Evolutionary conservation across 2,888 invertebrate species (phyloP).

Genomic region (Stenotaenia linearis): DNA sequence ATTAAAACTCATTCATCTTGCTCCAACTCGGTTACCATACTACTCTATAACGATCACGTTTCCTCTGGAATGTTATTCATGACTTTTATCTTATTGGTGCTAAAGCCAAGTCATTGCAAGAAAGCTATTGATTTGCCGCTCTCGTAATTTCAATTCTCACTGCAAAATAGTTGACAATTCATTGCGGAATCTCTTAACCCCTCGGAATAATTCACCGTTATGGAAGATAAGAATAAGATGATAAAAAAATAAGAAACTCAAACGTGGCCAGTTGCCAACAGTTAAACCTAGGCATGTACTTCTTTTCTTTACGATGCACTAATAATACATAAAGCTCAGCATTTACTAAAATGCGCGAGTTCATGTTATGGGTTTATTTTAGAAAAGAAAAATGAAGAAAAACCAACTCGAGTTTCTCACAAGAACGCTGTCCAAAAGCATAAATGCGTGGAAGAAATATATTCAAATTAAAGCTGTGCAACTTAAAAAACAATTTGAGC

Average conservation of each 20-base stretch:
- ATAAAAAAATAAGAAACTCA: not conserved
- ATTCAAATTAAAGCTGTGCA: too few relatives aligned
- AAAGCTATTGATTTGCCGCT: not conserved
- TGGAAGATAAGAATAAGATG: not conserved
- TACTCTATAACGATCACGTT: conserved; percentile 30
- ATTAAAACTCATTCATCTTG: conserved; percentile 26
- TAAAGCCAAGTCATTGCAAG: conserved; percentile 19
- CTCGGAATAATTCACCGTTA: not conserved
- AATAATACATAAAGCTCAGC: not conserved
- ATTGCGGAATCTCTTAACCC: not conserved
- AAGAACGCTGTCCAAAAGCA: not conserved
- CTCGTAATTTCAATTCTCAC: conserved; percentile 13
- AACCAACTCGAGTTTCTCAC: not conserved
- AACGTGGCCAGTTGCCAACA: not conserved
- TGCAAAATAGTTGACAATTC: conserved; percentile 2
- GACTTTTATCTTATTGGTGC: conserved; percentile 15
- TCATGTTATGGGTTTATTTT: not conserved
- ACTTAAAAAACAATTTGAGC: too few relatives aligned
- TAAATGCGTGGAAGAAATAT: too few relatives aligned
- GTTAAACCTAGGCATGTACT: not conserved
- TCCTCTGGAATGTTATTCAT: conserved; percentile 31
- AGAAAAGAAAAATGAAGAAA: not conserved
- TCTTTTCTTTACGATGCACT: not conserved
- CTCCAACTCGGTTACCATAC: conserved; percentile 15
- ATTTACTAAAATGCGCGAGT: not conserved